phyloP scores from a whole-genome alignment of 2,797 vertebrate species.

The Coregonus suidteri region DNA sequence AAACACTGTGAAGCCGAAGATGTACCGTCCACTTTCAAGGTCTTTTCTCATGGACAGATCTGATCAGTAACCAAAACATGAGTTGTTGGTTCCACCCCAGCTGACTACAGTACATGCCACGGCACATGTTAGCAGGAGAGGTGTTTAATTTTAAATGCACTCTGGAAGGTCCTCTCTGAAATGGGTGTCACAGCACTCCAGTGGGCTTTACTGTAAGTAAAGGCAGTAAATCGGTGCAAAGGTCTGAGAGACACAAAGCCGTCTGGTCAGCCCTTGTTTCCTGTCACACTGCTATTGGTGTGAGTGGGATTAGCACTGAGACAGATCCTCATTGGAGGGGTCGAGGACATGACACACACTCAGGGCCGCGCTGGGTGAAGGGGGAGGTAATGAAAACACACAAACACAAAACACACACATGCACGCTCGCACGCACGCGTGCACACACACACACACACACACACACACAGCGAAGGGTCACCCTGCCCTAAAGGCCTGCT shows the following conservation, averaged over 20 bases:
- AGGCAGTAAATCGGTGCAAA: conserved; percentile 74
- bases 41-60: conserved; percentile 15
- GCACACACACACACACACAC: background rate
- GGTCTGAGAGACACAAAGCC: conserved; percentile 71
- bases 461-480: conserved; percentile 41
- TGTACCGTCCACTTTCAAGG: background rate
- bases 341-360: conserved; percentile 68
- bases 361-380: background rate
- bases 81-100: conserved; percentile 1
- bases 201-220: conserved; percentile 70
- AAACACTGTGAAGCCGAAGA: too few relatives aligned
- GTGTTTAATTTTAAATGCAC: conserved; percentile 66
- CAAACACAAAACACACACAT: background rate
- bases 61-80: conserved; percentile 42
- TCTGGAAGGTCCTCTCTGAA: conserved; percentile 60
- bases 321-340: conserved; percentile 67
- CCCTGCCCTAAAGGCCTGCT: conserved; percentile 43
- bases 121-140: conserved; percentile 43
- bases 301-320: conserved; percentile 66
- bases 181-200: conserved; percentile 60
- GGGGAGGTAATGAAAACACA: conserved; percentile 25
- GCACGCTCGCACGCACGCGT: conserved; percentile 4
- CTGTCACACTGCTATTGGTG: conserved; percentile 68
- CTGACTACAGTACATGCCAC: background rate
- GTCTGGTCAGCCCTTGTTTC: conserved; percentile 69